Conservation (phyloP, 2,113 vertebrate species). For the Propithecus coquereli region DNA sequence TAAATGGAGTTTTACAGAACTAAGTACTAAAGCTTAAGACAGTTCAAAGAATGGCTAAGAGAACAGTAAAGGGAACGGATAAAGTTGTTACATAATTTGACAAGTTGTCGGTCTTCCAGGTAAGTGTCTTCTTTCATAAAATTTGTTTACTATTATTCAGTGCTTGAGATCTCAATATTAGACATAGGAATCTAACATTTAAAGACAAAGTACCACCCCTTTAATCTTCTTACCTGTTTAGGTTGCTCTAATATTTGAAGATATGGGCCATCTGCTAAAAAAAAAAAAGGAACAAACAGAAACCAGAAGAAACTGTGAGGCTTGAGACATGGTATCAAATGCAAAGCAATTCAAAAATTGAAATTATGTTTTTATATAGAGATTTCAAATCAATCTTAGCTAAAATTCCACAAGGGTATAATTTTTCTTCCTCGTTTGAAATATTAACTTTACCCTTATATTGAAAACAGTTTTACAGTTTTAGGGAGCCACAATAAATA, state of each 20-base stretch:
- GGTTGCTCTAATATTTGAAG: conserved; percentile 79
- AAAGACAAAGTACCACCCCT: not conserved
- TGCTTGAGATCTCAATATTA: not conserved
- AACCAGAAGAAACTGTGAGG: conserved; percentile 64
- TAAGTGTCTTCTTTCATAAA: not conserved
- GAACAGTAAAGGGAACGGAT: not conserved
- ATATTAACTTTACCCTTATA: not conserved
- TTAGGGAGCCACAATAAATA: not conserved
- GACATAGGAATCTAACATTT: not conserved
- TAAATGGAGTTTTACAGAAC: not conserved
- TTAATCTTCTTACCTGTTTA: conserved; percentile 75
- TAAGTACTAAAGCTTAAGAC: not conserved
- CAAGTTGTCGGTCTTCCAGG: not conserved
- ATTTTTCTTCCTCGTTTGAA: not conserved
- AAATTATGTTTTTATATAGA: conserved; percentile 36
- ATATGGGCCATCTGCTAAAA: conserved; percentile 76
- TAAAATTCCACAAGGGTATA: not conserved
- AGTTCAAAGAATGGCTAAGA: not conserved
- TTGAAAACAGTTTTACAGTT: not conserved
- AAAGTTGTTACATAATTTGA: not conserved
- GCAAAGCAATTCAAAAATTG: conserved; percentile 54
- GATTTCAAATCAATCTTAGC: not conserved
- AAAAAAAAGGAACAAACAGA: conserved; percentile 67
- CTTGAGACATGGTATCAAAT: conserved; percentile 37
- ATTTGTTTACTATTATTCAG: not conserved